A percentile compares a stretch with the other conserved stretches of the same genome.
These are phyloP conservation scores for Doris montereyensis DNA, from an alignment of 2,888 invertebrate species.

Conservation along the genomic window DNA sequence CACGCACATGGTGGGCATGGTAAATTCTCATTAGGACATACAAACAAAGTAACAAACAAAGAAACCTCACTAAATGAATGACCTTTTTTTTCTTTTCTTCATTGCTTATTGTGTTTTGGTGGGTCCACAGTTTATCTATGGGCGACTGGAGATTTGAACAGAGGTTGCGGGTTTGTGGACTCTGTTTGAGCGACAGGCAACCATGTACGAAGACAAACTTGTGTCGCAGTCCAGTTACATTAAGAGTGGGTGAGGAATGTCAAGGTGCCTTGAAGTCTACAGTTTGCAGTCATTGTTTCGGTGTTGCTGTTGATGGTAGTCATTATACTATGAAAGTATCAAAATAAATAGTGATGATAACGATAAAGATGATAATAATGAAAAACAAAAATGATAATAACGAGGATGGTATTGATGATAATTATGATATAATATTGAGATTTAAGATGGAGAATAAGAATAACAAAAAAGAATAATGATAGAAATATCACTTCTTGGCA, in stretches of 20 bases:
- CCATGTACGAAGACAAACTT: conserved; percentile 80
- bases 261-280: conserved; percentile 6
- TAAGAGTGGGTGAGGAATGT: conserved; percentile 79
- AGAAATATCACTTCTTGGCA: too few species aligned
- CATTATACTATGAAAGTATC: neutral
- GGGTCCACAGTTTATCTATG: conserved; percentile 96
- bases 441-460: neutral
- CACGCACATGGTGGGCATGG: neutral
- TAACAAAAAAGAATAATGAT: too few species aligned
- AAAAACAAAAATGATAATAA: neutral
- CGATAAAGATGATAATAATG: neutral
- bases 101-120: neutral
- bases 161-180: too few species aligned
- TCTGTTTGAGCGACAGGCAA: conserved; percentile 94
- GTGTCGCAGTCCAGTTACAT: conserved; percentile 79
- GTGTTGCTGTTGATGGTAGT: neutral
- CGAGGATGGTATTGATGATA: neutral
- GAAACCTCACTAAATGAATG: conserved; percentile 1
- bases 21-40: too few species aligned
- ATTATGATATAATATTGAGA: neutral
- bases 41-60: too few species aligned
- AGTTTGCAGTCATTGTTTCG: neutral
- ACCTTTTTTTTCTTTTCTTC: conserved; percentile 34
- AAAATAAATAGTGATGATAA: neutral
- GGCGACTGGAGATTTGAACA: conserved; percentile 90